Base-by-base conservation (phyloP, 1,140 invertebrate genomes). In the Batillaria attramentaria region DNA sequence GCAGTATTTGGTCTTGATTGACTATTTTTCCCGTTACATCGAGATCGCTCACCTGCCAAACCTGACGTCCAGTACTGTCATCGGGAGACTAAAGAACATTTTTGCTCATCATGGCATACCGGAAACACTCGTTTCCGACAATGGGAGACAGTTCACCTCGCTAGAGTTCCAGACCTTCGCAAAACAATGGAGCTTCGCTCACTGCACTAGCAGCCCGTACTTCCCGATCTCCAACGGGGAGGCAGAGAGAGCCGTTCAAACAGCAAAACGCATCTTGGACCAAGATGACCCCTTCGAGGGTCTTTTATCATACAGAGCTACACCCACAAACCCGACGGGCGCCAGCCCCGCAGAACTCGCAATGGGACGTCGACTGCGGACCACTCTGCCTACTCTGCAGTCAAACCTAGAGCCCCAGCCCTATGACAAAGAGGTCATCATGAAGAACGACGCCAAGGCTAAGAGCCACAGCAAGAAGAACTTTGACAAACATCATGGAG, bases 21-120 rank as follows among this genome's bases (percentile, higher is more conserved):
- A 79, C 42, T 79, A 79, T 41, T 69, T 42, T 37, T 79, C 78
- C 35, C 50, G 72, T 16, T 80, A 54, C 20, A 43, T 60, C n/a
- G 74, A 80, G 33, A 42, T 80, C 28, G 33, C 35, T 41, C 8
- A 33, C 31, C 65, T 77, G 39, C 20, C 31, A 28, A 69, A 24
- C 1, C 13, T 42, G 31, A 57, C 39, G 35, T 57, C 50, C 28
- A 35, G 10, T n/a, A 37, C 13, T 5, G 70, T 72, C 6, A 72
- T 72, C 35, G 13, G 2, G 41, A 72, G 50, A 28, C 16, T 50
- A 41, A 72, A 72, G 33, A 16, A 39, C 4, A 35, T 80, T 1
- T 80, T 77, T 60, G 42, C 69, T 33, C 33, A 13, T 18, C 50
- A 50, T 33, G 79, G 74, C 13, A 62, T 72, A 20, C 54, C 69